A percentile compares a stretch with the other conserved stretches of the same genome.
These are phyloP conservation scores for Taeniopygia guttata DNA, from an alignment of 2,797 vertebrate species.

Conservation along the genomic window DNA sequence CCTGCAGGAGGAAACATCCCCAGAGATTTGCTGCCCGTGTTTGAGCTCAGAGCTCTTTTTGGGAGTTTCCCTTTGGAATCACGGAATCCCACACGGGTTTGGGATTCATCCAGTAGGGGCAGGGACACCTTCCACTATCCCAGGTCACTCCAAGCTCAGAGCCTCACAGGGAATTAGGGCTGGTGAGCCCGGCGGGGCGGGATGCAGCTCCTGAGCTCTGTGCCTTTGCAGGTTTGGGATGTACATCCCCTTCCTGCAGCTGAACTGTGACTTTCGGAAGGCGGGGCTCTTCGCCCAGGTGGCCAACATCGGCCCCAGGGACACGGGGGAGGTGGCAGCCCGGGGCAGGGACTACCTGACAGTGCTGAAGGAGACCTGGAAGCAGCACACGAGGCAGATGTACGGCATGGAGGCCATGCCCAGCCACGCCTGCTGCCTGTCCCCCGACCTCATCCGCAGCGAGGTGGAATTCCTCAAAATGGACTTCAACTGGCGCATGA, in stretches of 20 bases:
- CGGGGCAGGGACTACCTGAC: slow-evolving; percentile 88
- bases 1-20: background rate
- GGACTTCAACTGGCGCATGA: slow-evolving; percentile 99
- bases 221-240: slow-evolving; percentile 87
- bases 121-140: background rate
- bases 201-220: background rate
- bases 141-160: background rate
- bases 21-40: background rate
- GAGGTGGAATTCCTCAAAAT: slow-evolving; percentile 97
- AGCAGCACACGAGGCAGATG: slow-evolving; percentile 92
- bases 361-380: slow-evolving; percentile 94
- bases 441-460: slow-evolving; percentile 93
- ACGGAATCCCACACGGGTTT: background rate
- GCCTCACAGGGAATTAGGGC: rapidly evolving
- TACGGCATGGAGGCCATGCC: slow-evolving; percentile 91
- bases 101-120: background rate
- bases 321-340: slow-evolving; percentile 73
- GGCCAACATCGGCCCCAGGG: slow-evolving; percentile 86
- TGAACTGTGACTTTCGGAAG: slow-evolving; percentile 89
- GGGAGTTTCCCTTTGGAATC: background rate
- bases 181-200: no score
- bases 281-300: slow-evolving; percentile 83
- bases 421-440: slow-evolving; percentile 96
- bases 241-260: slow-evolving; percentile 95
- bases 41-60: background rate